Base-by-base conservation (phyloP, 2,113 vertebrate genomes). In the Phylloscopus whistleri region DNA sequence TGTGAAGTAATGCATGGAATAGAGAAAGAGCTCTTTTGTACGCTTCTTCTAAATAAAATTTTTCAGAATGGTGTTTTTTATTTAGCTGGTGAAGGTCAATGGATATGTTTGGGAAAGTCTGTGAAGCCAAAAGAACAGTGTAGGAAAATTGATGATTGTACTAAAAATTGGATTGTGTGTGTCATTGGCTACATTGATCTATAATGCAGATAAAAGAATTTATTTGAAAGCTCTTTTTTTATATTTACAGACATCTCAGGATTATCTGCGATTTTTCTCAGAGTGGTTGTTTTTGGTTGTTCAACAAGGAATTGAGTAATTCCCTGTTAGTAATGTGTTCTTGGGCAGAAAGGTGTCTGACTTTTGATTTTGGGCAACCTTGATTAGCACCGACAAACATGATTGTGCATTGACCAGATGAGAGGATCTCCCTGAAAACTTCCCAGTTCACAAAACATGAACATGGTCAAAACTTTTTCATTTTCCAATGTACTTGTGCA, bases 71-170 rank as follows among this genome's bases (percentile, higher is more conserved):
- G 7, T 30, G 11, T 24, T 63, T 63, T 66, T 87, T 67, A 30
- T 74, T 94, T 93, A 84, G 52, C 67, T 94, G 53, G 82, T 64
- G 79, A 55, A 94, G 43, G 79, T 67, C 44, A 77, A 43, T 6
- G n/a, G 60, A 39, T 90, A 43, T 39, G 41, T 89, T 46, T 81
- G 56, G 26, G 20, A 49, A 89, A 84, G 31, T 59, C 51, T 74
- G 35, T 24, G 43, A 77, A 79, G 44, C 41, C 77, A 24, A 30
- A 86, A 84, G 24, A 77, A 16, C 72, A 81, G n/a, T 52, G 85
- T 73, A 92, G 87, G 87, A 93, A 96, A 89, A 90, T 85, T 53
- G 11, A 19, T 52, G 44, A 68, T 77, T 72, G 56, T 94, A 53
- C 70, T 95, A 30, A 49, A 33, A 52, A 63, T 88, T 52, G 69